Percentiles rank a stretch among this genome's conserved stretches.
phyloP scores from a whole-genome alignment of 2,113 vertebrate genomes.

The Rhinolophus ferrumequinum region DNA sequence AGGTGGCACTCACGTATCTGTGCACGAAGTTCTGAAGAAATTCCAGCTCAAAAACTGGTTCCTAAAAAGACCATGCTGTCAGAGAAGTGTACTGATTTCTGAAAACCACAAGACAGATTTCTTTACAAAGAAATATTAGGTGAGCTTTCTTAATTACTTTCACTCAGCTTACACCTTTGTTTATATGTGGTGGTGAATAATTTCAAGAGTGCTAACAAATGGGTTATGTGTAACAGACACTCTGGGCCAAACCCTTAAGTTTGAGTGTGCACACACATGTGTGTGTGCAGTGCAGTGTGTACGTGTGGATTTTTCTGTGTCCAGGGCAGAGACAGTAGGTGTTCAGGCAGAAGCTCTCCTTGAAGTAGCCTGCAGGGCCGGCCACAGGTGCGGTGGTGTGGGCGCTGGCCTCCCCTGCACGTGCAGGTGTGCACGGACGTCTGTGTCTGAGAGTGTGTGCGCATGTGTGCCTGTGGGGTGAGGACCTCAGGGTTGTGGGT shows the following conservation, averaged over 20 bases:
- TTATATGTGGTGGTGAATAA: background rate
- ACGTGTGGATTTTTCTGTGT: no score
- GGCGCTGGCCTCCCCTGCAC: background rate
- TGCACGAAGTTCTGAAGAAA: conserved; percentile 56
- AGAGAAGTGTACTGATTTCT: background rate
- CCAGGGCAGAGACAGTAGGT: background rate
- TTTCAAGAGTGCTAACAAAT: background rate
- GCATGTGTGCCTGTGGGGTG: background rate
- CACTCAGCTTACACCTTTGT: accelerated
- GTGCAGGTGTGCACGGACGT: background rate
- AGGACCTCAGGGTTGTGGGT: accelerated
- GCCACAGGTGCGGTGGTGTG: accelerated
- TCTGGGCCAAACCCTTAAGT: no score
- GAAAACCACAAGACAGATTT: accelerated
- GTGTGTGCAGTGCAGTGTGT: no score
- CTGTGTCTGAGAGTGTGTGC: background rate
- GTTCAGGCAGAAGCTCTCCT: background rate
- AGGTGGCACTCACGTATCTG: conserved; percentile 83
- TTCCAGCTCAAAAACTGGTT: background rate
- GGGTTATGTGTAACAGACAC: background rate
- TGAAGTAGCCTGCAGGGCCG: accelerated
- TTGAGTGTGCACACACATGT: accelerated
- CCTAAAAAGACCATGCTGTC: conserved; percentile 7
- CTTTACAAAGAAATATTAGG: background rate
- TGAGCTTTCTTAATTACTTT: background rate